These are phyloP conservation scores for Champsocephalus gunnari DNA, from an alignment of 2,797 vertebrate species.

Conservation along the genomic window DNA sequence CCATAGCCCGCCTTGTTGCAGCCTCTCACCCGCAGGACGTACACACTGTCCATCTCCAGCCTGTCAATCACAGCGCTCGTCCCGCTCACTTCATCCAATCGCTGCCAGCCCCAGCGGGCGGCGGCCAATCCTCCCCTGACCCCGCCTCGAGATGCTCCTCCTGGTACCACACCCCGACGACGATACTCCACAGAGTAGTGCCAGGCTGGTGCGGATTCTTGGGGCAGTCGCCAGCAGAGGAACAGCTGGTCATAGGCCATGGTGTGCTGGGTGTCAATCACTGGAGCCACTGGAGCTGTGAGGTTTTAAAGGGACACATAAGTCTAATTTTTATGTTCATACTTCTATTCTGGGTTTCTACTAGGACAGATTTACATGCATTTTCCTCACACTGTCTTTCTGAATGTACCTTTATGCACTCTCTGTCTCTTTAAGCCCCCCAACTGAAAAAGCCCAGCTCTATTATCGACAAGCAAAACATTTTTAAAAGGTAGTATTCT, in stretches of 20 bases:
- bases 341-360: too few relatives aligned
- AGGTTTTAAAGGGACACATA: not conserved
- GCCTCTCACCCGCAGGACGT: slow-evolving; percentile 92
- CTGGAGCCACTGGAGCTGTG: slow-evolving; percentile 92
- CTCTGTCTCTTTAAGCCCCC: too few relatives aligned
- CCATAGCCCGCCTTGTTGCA: slow-evolving; percentile 96
- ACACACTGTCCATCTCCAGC: slow-evolving; percentile 93
- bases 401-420: too few relatives aligned
- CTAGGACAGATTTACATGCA: too few relatives aligned
- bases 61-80: slow-evolving; percentile 92
- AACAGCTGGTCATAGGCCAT: slow-evolving; percentile 97
- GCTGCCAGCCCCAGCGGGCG: slow-evolving; percentile 92
- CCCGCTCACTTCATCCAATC: slow-evolving; percentile 91
- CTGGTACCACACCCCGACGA: slow-evolving; percentile 86
- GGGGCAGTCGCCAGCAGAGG: slow-evolving; percentile 94
- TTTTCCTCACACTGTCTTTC: too few relatives aligned
- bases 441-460: too few relatives aligned
- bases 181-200: slow-evolving; percentile 95
- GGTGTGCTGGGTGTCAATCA: slow-evolving; percentile 96
- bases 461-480: too few relatives aligned
- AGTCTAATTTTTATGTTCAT: too few relatives aligned
- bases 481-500: too few relatives aligned
- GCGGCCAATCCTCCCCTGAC: slow-evolving; percentile 86
- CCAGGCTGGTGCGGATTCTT: slow-evolving; percentile 91
- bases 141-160: slow-evolving; percentile 85